Evolutionary conservation across 2,113 vertebrate genomes (phyloP), one percentile per base, ranked within the genome.

Genomic region (Cheirogaleus medius): DNA sequence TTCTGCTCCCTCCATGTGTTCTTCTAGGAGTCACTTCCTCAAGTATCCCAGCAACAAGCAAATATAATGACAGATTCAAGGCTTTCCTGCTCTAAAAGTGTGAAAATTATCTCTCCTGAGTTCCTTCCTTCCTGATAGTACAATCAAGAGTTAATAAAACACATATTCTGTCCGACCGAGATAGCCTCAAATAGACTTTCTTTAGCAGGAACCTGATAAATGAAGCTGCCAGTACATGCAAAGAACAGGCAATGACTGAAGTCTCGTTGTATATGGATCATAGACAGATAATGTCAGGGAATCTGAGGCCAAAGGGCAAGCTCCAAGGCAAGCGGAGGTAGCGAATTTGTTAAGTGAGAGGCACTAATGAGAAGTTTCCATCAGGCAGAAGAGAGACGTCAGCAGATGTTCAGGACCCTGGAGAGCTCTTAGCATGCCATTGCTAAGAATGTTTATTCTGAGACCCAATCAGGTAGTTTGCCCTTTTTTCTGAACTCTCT

Each of bases 391-490:
- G 25, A 94, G 10, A 80, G 54, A 83, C 1, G 10, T 29, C 23
- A 17, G 29, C 9, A 82, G 18, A 44, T 20, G 4, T 93, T 98
- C 97, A 97, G 96, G 5, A 98, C 97, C 97, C 71, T 85, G 97
- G 97, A 97, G 94, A 98, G 97, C 85, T 97, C 95, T 94, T 42
- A 2, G 5, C 6, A 4, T 34, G 27, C 54, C 44, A 32, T 17
- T 82, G 13, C 37, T 84, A 23, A 87, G 20, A 74, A 25, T 60
- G 17, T 84, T 94, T 87, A 76, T 71, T 78, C 37, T 47, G 44
- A 90, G 17, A 87, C 23, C 25, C 47, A 93, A 63, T n/a, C 76
- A 63, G 6, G 9, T 87, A 44, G 15, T 69, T 49, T 68, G 68
- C 17, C 52, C 63, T 90, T 93, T 77, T 54, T 74, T 92, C 64